phyloP scores from a whole-genome alignment of 2,888 invertebrate genomes.

The Lepidocyrtoides sp. region DNA sequence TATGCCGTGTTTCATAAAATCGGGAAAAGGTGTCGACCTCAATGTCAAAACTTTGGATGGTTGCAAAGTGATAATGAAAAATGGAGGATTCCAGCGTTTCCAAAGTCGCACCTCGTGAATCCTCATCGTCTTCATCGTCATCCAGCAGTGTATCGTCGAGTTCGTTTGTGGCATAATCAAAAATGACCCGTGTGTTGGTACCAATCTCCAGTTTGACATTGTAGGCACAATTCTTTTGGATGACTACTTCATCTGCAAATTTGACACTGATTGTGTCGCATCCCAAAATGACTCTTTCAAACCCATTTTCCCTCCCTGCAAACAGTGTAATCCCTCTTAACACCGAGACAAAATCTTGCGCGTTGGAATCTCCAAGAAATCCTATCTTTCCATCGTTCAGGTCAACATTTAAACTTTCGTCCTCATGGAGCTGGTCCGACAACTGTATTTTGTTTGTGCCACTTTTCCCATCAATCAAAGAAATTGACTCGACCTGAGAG shows the following conservation, averaged over 20 bases:
- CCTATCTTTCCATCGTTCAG: not conserved
- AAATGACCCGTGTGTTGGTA: not conserved
- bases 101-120: too few relatives aligned
- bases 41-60: slow-evolving; percentile 54
- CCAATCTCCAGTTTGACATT: not conserved
- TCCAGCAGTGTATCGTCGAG: too few relatives aligned
- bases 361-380: not conserved
- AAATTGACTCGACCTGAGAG: not conserved
- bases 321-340: not conserved
- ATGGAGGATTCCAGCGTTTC: not conserved
- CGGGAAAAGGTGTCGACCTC: not conserved
- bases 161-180: not conserved
- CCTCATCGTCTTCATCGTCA: too few relatives aligned
- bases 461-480: not conserved
- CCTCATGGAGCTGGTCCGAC: not conserved
- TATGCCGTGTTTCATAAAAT: not conserved
- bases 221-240: not conserved
- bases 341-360: not conserved
- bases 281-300: not conserved
- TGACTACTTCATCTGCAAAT: not conserved
- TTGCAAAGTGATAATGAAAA: slow-evolving; percentile 48
- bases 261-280: not conserved
- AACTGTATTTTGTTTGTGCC: slow-evolving; percentile 4
- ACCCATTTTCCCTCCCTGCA: not conserved
- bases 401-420: not conserved